Conservation (phyloP, 2,888 invertebrate species). For the Ceramica pisi region DNA sequence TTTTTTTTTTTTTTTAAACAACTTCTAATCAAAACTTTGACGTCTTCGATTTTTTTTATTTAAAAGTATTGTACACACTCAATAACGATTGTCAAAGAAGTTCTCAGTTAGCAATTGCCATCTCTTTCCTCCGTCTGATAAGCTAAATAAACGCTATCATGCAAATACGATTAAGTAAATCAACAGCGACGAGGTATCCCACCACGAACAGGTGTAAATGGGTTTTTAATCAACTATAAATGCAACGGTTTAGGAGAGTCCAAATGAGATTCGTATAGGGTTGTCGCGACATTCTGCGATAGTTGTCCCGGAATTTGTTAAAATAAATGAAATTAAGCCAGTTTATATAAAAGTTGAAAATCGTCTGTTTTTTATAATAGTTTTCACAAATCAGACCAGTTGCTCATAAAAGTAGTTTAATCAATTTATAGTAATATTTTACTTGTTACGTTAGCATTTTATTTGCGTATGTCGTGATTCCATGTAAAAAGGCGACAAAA, state of each 20-base stretch:
- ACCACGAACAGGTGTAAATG: conserved; percentile 64
- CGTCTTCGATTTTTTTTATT: too few relatives aligned
- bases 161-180: conserved; percentile 55
- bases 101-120: conserved; percentile 11
- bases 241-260: conserved; percentile 66
- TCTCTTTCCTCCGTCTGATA: conserved; percentile 29
- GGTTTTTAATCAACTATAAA: conserved; percentile 74
- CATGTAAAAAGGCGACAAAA: too few relatives aligned
- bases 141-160: conserved; percentile 51
- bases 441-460: too few relatives aligned
- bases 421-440: too few relatives aligned
- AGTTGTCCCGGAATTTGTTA: neutral
- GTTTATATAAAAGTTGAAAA: too few relatives aligned
- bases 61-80: too few relatives aligned
- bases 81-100: neutral
- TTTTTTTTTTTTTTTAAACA: too few relatives aligned
- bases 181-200: conserved; percentile 59
- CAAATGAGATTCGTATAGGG: conserved; percentile 66
- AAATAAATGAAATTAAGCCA: neutral
- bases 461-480: too few relatives aligned
- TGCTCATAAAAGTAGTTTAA: too few relatives aligned
- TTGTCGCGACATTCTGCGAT: conserved; percentile 13
- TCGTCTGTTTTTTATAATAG: too few relatives aligned
- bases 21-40: too few relatives aligned
- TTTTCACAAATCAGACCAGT: too few relatives aligned